Base-by-base conservation (phyloP, 64 coral and sea anemone genomes). In the Hydrozoanthus tunicans region DNA sequence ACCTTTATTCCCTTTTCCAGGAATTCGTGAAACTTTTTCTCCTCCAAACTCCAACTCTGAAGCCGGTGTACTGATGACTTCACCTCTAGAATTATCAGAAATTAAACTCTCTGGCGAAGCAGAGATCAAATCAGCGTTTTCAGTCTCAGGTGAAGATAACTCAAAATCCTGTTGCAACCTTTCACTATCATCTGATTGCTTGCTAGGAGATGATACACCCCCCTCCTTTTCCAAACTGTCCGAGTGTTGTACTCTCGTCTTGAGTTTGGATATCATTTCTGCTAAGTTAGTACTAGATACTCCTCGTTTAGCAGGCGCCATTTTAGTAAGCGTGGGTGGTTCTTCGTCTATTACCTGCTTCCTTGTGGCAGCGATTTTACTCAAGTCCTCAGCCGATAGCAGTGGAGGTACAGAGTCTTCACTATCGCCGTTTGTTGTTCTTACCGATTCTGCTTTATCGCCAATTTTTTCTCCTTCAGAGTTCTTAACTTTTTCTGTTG, bases 331-430 rank as follows among this genome's bases (percentile, higher is more conserved):
- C 25, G 62, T 88, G 6, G 95, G 95, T 0, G 95, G 95, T 69
- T 97, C 95, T 67, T 97, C 92, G 24, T 93, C 90, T 4, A 90
- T 64, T 7, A 64, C 69, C 3, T 90, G 89, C 27, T 93, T 94
- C 55, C 93, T 84, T 15, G 70, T 88, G 1, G 95, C 95, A 0
- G 92, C 95, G 17, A 97, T 83, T 84, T 94, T 94, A 11, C 92
- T 94, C 59, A 97, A 82, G 75, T 97, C 95, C 25, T 97, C 95
- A n/a, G 77, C 95, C 7, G 95, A 97, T 15, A 97, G 91, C 9
- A 97, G 58, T 0, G 92, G 83, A 1, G 95, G 95, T 3, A 93
- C 95, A 24, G 68, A 79, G 14, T 93, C 91, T 79, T 70, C 75
- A 9, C 63, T 69, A 6, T 70, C 77, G 11, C 73, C 60, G 8